Evolutionary conservation across 2,888 invertebrate species (phyloP), one percentile per base, ranked within the genome.

Genomic region (Acleris holmiana): DNA sequence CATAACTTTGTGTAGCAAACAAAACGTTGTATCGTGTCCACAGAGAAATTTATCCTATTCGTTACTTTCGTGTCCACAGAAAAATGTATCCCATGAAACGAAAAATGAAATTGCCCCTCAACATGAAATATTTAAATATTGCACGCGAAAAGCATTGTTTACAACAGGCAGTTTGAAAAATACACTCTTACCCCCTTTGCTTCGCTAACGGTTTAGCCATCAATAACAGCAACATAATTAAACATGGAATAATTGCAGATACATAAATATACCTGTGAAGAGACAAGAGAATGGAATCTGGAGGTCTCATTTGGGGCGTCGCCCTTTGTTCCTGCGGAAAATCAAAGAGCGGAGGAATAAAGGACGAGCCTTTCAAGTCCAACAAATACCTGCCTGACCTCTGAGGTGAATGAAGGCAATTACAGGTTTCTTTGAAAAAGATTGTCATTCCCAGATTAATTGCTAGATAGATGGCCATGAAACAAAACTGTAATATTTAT

Each of bases 311-410:
- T 86, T 79, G 77, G 70, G 73, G 67, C 68, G 69, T 71, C 67
- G 70, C 53, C 77, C 81, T 85, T 89, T 88, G 86, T 88, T 86
- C 83, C 76, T 70, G 75, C 78, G 81, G 83, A 83, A 85, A 85
- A 84, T 85, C 81, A 84, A 80, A 79, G 77, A 80, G 77, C 71
- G 71, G 66, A 69, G 71, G 72, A 75, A 82, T 81, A 84, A 83
- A 80, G 78, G 75, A 66, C 70, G 72, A 71, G 76, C 85, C 78
- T 85, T 86, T 83, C 76, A 82, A 80, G 80, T 77, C 79, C 73
- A 68, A 77, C 80, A 75, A 82, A 81, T 78, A 77, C 76, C 76
- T 71, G 82, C 80, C 82, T 83, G 81, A 83, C 83, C 81, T 76
- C 76, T 70, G 62, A 69, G 72, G 69, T 71, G 71, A 72, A 77